phyloP scores from a whole-genome alignment of 2,797 vertebrate genomes.

The Nothura maculosa region DNA sequence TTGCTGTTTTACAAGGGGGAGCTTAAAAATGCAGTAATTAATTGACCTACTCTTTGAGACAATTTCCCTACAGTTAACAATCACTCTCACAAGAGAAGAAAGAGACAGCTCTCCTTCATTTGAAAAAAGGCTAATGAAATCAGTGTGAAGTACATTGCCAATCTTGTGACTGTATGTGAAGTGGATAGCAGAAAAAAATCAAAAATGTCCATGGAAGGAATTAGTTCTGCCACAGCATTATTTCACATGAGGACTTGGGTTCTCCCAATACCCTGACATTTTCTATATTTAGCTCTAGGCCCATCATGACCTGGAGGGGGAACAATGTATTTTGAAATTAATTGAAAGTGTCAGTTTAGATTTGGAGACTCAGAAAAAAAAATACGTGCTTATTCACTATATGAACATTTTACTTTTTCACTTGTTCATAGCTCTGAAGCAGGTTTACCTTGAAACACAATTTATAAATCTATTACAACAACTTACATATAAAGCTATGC shows the following conservation, averaged over 20 bases:
- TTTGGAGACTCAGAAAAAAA: not conserved
- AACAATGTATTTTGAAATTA: slow-evolving; percentile 8
- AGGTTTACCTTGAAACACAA: not conserved
- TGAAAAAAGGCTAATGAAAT: slow-evolving; percentile 25
- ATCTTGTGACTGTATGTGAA: not conserved
- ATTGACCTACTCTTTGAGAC: slow-evolving; percentile 74
- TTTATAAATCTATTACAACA: not conserved
- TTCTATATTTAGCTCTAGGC: not conserved
- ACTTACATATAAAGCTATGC: too few species aligned
- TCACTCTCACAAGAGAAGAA: slow-evolving; percentile 38
- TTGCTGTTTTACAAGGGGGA: slow-evolving; percentile 73
- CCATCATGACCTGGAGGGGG: not conserved
- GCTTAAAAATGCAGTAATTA: slow-evolving; percentile 77
- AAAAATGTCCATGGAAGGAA: not conserved
- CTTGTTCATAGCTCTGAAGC: not conserved
- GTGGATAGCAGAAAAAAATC: not conserved
- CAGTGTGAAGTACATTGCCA: not conserved
- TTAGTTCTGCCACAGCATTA: not conserved
- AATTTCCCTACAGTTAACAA: slow-evolving; percentile 69
- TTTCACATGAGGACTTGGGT: not conserved
- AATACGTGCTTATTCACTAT: not conserved
- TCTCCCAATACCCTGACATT: not conserved
- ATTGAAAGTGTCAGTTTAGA: slow-evolving; percentile 7
- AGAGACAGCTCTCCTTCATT: slow-evolving; percentile 24
- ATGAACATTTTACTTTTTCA: not conserved